phyloP scores from a whole-genome alignment of 1,140 invertebrate genomes.

The Armadillidium nasatum region DNA sequence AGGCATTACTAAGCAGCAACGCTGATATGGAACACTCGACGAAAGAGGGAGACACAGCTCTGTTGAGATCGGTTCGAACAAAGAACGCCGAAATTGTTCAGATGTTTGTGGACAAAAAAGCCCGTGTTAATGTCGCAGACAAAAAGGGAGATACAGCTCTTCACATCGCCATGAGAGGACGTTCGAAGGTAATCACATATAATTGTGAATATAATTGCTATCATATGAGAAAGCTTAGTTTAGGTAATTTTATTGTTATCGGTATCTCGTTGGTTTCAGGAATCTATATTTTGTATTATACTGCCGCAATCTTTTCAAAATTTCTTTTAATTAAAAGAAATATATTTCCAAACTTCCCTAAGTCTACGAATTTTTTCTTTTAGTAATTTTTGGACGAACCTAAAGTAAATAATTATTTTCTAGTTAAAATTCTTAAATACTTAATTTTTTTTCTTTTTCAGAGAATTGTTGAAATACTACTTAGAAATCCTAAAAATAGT shows the following conservation, averaged over 20 bases:
- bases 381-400: too few species aligned
- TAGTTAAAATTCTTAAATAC: too few species aligned
- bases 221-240: too few species aligned
- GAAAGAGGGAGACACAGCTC: slow-evolving; percentile 85
- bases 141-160: slow-evolving; percentile 94
- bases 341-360: too few species aligned
- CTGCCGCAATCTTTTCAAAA: too few species aligned
- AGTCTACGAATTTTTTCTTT: too few species aligned
- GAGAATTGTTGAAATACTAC: slow-evolving; percentile 83
- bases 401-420: too few species aligned
- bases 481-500: slow-evolving; percentile 92
- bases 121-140: slow-evolving; percentile 88
- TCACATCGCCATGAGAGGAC: slow-evolving; percentile 91
- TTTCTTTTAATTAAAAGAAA: too few species aligned
- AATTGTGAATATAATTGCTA: too few species aligned
- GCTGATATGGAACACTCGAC: slow-evolving; percentile 41
- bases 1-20: slow-evolving; percentile 40
- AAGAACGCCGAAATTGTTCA: slow-evolving; percentile 89
- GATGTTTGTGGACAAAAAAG: slow-evolving; percentile 84
- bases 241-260: too few species aligned
- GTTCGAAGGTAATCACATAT: slow-evolving; percentile 67
- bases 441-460: not conserved
- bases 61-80: slow-evolving; percentile 83
- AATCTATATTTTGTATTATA: too few species aligned
- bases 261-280: too few species aligned